Evolutionary conservation across 2,797 vertebrate species (phyloP).

Genomic region (Allobates femoralis): DNA sequence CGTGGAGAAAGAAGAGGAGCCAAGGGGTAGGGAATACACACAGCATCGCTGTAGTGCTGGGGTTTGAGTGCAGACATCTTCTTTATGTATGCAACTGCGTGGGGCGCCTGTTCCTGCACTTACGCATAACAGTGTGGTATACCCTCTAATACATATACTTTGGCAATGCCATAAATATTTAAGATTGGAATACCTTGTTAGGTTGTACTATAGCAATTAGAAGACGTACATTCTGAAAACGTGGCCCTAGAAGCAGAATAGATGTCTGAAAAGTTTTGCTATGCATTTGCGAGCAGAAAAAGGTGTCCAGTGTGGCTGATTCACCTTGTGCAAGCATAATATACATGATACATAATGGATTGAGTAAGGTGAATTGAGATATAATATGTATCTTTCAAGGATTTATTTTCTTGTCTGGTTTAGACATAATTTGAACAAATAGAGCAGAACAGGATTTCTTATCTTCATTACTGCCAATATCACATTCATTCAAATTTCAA

Average conservation of each 20-base stretch:
- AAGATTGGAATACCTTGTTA: neutral
- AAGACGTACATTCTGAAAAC: neutral
- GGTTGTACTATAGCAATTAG: neutral
- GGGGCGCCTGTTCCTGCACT: no score
- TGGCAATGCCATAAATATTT: neutral
- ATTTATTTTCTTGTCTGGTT: slow-evolving; percentile 19
- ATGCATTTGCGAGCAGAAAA: neutral
- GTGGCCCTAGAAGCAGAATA: neutral
- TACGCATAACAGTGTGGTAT: no score
- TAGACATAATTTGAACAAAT: neutral
- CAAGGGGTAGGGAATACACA: no score
- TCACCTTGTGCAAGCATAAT: no score
- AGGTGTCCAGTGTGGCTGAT: neutral
- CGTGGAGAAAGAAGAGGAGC: no score
- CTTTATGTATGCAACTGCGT: no score
- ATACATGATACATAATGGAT: neutral
- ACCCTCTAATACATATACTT: neutral
- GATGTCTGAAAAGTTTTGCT: neutral
- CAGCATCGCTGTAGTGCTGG: no score
- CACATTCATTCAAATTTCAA: slow-evolving; percentile 57
- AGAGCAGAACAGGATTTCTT: slow-evolving; percentile 29
- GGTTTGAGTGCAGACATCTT: no score
- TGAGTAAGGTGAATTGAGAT: neutral
- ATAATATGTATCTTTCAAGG: neutral
- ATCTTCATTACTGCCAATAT: slow-evolving; percentile 24